These are phyloP conservation scores for Epizoanthus rinbou DNA, from an alignment of 92 coral and sea anemone genomes.

Conservation along the genomic window DNA sequence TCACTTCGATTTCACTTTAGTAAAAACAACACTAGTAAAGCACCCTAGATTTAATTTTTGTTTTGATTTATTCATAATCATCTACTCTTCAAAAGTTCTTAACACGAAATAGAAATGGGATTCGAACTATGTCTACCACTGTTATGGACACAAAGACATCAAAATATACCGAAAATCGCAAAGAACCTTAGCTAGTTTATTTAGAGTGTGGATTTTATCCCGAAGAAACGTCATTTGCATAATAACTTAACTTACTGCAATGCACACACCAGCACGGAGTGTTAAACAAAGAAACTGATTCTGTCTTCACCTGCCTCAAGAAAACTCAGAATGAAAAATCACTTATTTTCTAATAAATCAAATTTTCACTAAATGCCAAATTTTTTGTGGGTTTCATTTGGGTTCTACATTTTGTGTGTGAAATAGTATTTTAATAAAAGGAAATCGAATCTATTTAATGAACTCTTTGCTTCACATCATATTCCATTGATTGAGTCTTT, in stretches of 20 bases:
- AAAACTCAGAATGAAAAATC: conserved; percentile 27
- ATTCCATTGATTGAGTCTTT: not conserved
- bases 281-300: conserved; percentile 40
- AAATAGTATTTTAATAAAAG: conserved; percentile 12
- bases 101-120: not conserved
- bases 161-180: not conserved
- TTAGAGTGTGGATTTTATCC: conserved; percentile 8
- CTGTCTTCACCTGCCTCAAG: conserved; percentile 27
- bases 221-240: conserved; percentile 31
- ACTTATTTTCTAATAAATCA: conserved; percentile 46
- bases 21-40: conserved; percentile 20
- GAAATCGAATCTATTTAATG: not conserved
- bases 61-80: conserved; percentile 40
- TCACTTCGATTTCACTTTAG: conserved; percentile 33
- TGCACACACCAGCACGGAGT: conserved; percentile 10
- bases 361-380: conserved; percentile 37
- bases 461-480: not conserved
- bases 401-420: conserved; percentile 26
- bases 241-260: conserved; percentile 38
- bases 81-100: not conserved
- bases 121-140: not conserved
- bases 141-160: not conserved
- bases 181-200: conserved; percentile 14
- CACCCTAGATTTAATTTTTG: conserved; percentile 27
- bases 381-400: conserved; percentile 5